phyloP scores from a whole-genome alignment of 2,888 invertebrate genomes.

The Drosophila anceps region DNA sequence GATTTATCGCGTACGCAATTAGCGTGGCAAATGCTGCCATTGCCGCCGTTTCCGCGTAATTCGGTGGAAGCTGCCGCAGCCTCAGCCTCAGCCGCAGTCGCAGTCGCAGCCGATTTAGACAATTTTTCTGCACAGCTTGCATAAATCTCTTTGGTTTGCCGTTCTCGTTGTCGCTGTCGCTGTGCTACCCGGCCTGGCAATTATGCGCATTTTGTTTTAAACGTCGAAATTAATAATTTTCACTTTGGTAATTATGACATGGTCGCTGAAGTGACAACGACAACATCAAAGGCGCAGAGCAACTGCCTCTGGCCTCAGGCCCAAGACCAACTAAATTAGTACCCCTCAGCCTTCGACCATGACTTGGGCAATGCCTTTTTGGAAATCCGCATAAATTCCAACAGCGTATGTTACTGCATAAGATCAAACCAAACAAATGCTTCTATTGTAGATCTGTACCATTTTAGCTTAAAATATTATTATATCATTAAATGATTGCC shows the following conservation, averaged over 20 bases:
- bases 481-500: no score
- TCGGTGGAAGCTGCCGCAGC: constrained; percentile 68
- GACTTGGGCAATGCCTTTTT: constrained; percentile 16
- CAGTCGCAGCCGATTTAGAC: constrained; percentile 70
- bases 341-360: not conserved
- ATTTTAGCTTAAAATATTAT: not conserved
- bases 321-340: constrained; percentile 16
- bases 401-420: constrained; percentile 4
- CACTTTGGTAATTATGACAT: constrained; percentile 82
- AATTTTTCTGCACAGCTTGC: constrained; percentile 77
- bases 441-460: not conserved
- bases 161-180: not conserved
- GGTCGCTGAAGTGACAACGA: constrained; percentile 80
- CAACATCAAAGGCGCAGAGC: constrained; percentile 73
- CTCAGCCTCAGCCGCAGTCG: constrained; percentile 31
- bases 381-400: constrained; percentile 55
- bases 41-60: constrained; percentile 75
- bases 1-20: constrained; percentile 85
- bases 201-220: constrained; percentile 82
- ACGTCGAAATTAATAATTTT: constrained; percentile 82
- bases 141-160: constrained; percentile 65
- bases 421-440: not conserved
- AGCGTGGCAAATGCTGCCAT: constrained; percentile 81
- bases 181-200: constrained; percentile 59
- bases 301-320: constrained; percentile 25